Evolutionary conservation across 2,888 invertebrate species (phyloP).

Genomic region (Cryptosula pallasiana): DNA sequence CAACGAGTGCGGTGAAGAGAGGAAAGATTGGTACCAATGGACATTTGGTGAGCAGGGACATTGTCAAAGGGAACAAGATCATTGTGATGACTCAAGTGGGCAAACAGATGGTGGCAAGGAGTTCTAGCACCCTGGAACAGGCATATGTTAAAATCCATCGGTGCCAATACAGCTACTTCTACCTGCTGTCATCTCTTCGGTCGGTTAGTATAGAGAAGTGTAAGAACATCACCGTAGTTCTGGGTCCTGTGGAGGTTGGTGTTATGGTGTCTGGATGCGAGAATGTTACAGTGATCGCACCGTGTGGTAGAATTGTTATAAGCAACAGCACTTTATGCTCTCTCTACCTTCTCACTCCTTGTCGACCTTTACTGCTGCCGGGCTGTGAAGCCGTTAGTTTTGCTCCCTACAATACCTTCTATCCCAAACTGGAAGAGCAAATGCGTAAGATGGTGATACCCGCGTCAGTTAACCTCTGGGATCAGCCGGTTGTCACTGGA

Average conservation of each 20-base stretch:
- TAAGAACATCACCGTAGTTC: constrained; percentile 50
- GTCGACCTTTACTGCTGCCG: constrained; percentile 50
- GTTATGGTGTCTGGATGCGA: constrained; percentile 52
- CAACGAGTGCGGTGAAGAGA: not conserved
- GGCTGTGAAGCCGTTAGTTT: constrained; percentile 49
- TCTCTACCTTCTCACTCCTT: constrained; percentile 52
- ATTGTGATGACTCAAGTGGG: constrained; percentile 52
- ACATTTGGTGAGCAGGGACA: constrained; percentile 45
- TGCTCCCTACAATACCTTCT: constrained; percentile 54
- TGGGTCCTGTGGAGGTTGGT: constrained; percentile 53
- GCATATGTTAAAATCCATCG: constrained; percentile 51
- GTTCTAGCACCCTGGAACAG: constrained; percentile 48
- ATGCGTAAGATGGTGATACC: constrained; percentile 45
- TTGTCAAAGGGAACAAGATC: constrained; percentile 49
- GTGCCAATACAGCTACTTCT: constrained; percentile 49
- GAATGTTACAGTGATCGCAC: constrained; percentile 48
- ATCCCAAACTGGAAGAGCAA: constrained; percentile 52
- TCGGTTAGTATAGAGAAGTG: constrained; percentile 53
- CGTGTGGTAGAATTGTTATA: constrained; percentile 45
- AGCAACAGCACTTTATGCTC: constrained; percentile 50
- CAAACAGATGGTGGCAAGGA: constrained; percentile 50
- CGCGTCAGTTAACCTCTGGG: constrained; percentile 50
- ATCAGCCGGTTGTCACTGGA: constrained; percentile 47
- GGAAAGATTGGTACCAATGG: constrained; percentile 52
- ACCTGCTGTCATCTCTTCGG: constrained; percentile 49